Evolutionary conservation across 2,888 invertebrate genomes (phyloP).

Genomic region (Pristionchus arcanus): DNA sequence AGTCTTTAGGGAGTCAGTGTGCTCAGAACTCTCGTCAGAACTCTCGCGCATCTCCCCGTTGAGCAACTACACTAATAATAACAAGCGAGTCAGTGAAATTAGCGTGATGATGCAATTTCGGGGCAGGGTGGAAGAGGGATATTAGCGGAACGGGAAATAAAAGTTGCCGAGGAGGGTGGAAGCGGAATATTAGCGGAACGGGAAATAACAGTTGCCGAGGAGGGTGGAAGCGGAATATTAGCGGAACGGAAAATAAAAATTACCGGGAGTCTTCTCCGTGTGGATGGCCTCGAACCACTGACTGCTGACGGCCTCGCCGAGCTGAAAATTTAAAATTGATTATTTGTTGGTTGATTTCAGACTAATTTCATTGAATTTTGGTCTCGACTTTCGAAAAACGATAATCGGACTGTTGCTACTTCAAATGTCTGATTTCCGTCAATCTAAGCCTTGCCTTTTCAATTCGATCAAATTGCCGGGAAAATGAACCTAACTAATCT

Average conservation of each 20-base stretch:
- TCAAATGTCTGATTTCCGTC: too few species aligned
- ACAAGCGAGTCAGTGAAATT: not conserved
- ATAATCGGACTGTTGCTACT: constrained; percentile 38
- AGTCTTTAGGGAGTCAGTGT: not conserved
- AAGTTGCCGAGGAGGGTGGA: not conserved
- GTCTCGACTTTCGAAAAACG: too few species aligned
- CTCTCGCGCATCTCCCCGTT: not conserved
- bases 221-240: not conserved
- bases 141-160: constrained; percentile 17
- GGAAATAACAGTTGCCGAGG: constrained; percentile 46
- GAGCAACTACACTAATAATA: constrained; percentile 29
- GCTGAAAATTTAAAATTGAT: constrained; percentile 50
- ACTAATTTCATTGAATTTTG: not conserved
- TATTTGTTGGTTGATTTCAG: not conserved
- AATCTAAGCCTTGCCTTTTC: too few species aligned
- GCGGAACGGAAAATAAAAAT: constrained; percentile 4
- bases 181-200: constrained; percentile 20
- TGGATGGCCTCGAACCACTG: constrained; percentile 71
- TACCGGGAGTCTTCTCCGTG: constrained; percentile 57
- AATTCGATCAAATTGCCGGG: too few species aligned
- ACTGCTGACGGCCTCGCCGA: constrained; percentile 68
- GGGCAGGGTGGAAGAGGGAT: too few species aligned
- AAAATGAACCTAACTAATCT: too few species aligned
- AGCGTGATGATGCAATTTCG: constrained; percentile 27
- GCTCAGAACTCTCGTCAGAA: not conserved